A percentile compares a stretch with the other conserved stretches of the same genome.
phyloP scores from a whole-genome alignment of 2,113 vertebrate genomes.

The Chlorodrepanis virens region DNA sequence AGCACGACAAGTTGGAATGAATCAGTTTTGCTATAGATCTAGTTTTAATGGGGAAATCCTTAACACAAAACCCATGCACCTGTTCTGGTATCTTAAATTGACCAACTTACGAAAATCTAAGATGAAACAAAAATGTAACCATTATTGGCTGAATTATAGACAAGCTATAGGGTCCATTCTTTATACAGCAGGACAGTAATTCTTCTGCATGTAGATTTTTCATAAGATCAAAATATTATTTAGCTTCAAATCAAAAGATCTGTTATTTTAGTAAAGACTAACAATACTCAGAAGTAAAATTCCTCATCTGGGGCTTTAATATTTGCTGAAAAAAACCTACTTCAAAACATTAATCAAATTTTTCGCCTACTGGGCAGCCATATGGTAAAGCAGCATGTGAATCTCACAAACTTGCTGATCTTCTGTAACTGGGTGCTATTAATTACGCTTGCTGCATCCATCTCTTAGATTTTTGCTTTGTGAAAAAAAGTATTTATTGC shows the following conservation, averaged over 20 bases:
- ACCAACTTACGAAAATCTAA: not conserved
- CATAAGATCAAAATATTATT: constrained; percentile 70
- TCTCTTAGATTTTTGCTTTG: constrained; percentile 91
- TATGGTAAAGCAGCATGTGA: constrained; percentile 99
- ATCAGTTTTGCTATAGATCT: not conserved
- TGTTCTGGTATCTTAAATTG: not conserved
- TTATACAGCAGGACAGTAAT: constrained; percentile 44
- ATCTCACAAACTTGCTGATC: constrained; percentile 99
- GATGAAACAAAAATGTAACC: not conserved
- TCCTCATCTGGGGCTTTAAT: constrained; percentile 91
- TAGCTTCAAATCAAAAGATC: constrained; percentile 75
- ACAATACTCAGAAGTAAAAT: constrained; percentile 74
- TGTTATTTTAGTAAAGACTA: constrained; percentile 65
- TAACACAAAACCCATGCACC: not conserved
- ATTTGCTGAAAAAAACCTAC: constrained; percentile 90
- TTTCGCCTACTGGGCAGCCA: constrained; percentile 99
- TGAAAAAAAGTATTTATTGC: constrained; percentile 90
- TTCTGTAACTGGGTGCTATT: constrained; percentile 99
- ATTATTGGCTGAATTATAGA: constrained; percentile 12
- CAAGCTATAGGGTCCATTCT: constrained; percentile 7
- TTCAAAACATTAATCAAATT: constrained; percentile 99
- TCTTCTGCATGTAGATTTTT: constrained; percentile 64
- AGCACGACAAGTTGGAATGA: not conserved
- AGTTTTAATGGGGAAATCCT: not conserved
- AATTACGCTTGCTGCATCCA: constrained; percentile 99